phyloP scores from a whole-genome alignment of 2,888 invertebrate species.

The Troides aeacus region DNA sequence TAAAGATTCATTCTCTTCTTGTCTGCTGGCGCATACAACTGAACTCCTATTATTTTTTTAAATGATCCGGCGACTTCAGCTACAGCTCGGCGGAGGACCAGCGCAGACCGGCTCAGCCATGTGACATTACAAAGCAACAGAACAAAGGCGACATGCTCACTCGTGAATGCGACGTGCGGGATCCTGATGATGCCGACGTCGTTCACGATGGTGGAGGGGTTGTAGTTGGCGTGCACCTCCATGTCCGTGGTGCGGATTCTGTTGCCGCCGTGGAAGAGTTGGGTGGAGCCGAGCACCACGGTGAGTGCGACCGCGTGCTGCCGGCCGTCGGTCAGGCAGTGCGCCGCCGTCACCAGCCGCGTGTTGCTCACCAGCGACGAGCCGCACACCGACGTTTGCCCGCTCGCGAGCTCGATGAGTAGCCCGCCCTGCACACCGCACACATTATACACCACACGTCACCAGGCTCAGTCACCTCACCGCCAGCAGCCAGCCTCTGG shows the following conservation, averaged over 20 bases:
- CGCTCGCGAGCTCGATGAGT: slow-evolving; percentile 42
- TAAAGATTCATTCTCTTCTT: too few species aligned
- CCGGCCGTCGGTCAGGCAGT: slow-evolving; percentile 49
- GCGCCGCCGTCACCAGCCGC: slow-evolving; percentile 45
- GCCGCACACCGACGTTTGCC: slow-evolving; percentile 47
- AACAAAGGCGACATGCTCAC: too few species aligned
- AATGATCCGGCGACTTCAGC: too few species aligned
- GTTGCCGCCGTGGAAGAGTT: slow-evolving; percentile 44
- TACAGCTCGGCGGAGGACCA: too few species aligned
- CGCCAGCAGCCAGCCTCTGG: too few species aligned
- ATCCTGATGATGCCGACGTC: slow-evolving; percentile 33
- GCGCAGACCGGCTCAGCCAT: too few species aligned
- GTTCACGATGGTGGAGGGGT: slow-evolving; percentile 33
- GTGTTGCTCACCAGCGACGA: slow-evolving; percentile 50
- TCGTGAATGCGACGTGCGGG: too few species aligned
- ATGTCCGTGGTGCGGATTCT: slow-evolving; percentile 40
- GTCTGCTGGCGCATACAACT: too few species aligned
- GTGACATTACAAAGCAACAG: too few species aligned
- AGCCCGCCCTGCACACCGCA: slow-evolving; percentile 44
- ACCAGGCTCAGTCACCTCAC: too few species aligned
- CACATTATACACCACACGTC: neutral
- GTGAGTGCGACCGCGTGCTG: slow-evolving; percentile 45
- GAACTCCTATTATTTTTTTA: too few species aligned
- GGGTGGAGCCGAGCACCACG: slow-evolving; percentile 47
- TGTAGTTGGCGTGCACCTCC: slow-evolving; percentile 41